These are phyloP conservation scores for Lasioglossum morio DNA, from an alignment of 2,888 invertebrate genomes.

Conservation along the genomic window DNA sequence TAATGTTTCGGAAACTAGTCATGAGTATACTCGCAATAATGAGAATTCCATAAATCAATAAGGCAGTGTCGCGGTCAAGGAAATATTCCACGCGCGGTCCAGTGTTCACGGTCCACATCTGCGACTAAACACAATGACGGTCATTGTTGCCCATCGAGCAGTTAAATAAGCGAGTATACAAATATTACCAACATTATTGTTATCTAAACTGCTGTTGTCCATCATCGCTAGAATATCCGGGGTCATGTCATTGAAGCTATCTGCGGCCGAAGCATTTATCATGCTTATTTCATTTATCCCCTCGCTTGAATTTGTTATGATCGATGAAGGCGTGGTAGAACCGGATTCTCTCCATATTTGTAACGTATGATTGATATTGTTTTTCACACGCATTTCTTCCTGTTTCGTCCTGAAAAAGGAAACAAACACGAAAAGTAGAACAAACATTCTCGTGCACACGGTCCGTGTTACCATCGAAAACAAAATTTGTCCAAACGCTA, in stretches of 20 bases:
- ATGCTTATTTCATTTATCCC: not conserved
- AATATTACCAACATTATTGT: conserved; percentile 52
- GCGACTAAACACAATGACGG: not conserved
- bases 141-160: not conserved
- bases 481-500: conserved; percentile 70
- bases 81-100: conserved; percentile 15
- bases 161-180: not conserved
- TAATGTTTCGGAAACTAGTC: conserved; percentile 88
- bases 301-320: not conserved
- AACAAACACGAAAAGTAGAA: conserved; percentile 24
- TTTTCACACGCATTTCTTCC: conserved; percentile 79
- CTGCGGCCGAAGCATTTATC: not conserved
- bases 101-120: conserved; percentile 45
- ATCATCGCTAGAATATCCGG: not conserved
- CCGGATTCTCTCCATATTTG: not conserved
- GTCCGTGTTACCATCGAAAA: not conserved
- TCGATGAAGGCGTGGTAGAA: not conserved
- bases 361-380: conserved; percentile 5
- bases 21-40: conserved; percentile 87
- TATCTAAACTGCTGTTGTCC: conserved; percentile 36
- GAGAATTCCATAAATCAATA: conserved; percentile 86
- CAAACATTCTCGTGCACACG: not conserved
- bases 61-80: conserved; percentile 72
- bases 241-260: conserved; percentile 26
- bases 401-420: conserved; percentile 83